Evolutionary conservation across 1,140 invertebrate species (phyloP).

Genomic region (Saxidomus purpurata): DNA sequence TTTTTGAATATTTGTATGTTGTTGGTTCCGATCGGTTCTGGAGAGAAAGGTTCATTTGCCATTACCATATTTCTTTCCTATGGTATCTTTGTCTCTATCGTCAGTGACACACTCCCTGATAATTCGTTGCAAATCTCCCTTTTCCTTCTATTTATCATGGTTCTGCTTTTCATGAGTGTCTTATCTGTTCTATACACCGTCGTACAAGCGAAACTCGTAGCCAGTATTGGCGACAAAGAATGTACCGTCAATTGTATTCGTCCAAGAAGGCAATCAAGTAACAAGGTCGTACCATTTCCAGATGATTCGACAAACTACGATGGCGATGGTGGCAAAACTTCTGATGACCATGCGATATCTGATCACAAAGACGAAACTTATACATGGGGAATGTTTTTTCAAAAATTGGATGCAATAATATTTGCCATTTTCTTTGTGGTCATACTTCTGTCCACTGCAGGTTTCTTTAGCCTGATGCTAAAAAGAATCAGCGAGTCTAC

Average conservation of each 20-base stretch:
- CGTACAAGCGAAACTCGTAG: too few relatives aligned
- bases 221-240: constrained; percentile 19
- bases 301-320: not conserved
- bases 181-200: too few relatives aligned
- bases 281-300: constrained; percentile 23
- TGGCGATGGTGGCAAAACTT: not conserved
- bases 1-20: too few relatives aligned
- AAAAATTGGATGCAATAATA: constrained; percentile 15
- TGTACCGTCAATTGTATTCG: not conserved
- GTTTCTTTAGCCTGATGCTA: constrained; percentile 26
- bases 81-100: constrained; percentile 51
- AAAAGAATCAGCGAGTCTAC: not conserved
- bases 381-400: constrained; percentile 48
- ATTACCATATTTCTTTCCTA: constrained; percentile 48
- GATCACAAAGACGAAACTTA: not conserved
- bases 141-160: constrained; percentile 35
- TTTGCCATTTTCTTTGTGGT: constrained; percentile 17
- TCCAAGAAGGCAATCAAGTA: not conserved
- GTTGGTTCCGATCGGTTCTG: too few relatives aligned
- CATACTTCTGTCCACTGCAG: not conserved
- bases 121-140: constrained; percentile 42
- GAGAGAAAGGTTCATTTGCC: too few relatives aligned
- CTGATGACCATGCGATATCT: not conserved
- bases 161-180: not conserved
- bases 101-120: too few relatives aligned